Evolutionary conservation across 2,888 invertebrate genomes (phyloP).

Genomic region (Papilio protenor): DNA sequence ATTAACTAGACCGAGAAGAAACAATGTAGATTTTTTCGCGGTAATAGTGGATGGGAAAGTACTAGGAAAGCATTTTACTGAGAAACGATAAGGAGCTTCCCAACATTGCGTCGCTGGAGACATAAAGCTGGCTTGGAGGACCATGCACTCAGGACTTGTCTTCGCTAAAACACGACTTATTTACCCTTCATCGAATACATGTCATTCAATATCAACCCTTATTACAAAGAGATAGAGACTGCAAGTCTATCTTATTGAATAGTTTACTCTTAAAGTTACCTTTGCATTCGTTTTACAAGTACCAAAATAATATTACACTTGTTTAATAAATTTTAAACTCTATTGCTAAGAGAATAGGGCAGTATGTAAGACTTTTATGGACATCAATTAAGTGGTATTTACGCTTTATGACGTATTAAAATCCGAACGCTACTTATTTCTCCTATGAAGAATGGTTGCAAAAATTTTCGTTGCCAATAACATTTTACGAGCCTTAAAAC

Average conservation of each 20-base stretch:
- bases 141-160: slow-evolving; percentile 72
- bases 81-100: slow-evolving; percentile 75
- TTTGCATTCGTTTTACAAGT: slow-evolving; percentile 43
- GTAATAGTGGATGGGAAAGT: slow-evolving; percentile 54
- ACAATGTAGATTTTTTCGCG: slow-evolving; percentile 55
- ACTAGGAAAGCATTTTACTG: slow-evolving; percentile 74
- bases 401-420: slow-evolving; percentile 72
- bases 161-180: slow-evolving; percentile 52
- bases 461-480: slow-evolving; percentile 58
- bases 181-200: slow-evolving; percentile 38
- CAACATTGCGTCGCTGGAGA: slow-evolving; percentile 65
- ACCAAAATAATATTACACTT: slow-evolving; percentile 36
- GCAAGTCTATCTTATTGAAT: slow-evolving; percentile 19
- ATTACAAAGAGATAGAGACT: slow-evolving; percentile 38
- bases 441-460: slow-evolving; percentile 58
- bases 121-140: slow-evolving; percentile 73
- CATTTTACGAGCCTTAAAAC: slow-evolving; percentile 53
- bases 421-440: slow-evolving; percentile 61
- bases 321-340: slow-evolving; percentile 52
- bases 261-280: slow-evolving; percentile 36
- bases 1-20: slow-evolving; percentile 49
- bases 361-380: slow-evolving; percentile 12
- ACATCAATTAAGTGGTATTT: slow-evolving; percentile 52
- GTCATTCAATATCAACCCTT: slow-evolving; percentile 42
- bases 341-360: slow-evolving; percentile 51